phyloP scores from a whole-genome alignment of 2,888 invertebrate genomes.

The Drosophila pseudotalamancana region DNA sequence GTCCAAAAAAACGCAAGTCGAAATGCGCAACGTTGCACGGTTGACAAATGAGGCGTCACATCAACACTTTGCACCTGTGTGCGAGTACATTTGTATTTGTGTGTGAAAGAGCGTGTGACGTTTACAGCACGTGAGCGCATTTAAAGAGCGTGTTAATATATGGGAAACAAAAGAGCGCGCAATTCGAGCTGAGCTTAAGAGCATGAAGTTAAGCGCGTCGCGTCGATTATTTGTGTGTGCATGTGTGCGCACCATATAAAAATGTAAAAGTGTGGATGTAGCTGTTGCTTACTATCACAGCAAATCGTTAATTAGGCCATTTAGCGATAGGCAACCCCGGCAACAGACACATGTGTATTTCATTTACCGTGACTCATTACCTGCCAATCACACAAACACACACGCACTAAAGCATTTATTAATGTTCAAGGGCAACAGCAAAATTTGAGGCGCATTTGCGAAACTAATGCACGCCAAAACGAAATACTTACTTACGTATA shows the following conservation, averaged over 20 bases:
- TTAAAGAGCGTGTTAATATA: slow-evolving; percentile 30
- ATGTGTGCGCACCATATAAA: not conserved
- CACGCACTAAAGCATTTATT: slow-evolving; percentile 3
- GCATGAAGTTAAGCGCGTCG: slow-evolving; percentile 22
- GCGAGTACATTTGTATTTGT: not conserved
- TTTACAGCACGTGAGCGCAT: slow-evolving; percentile 64
- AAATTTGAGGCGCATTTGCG: slow-evolving; percentile 31
- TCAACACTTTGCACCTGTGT: slow-evolving; percentile 39
- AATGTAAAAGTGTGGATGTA: not conserved
- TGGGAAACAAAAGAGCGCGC: slow-evolving; percentile 36
- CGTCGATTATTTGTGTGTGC: slow-evolving; percentile 14
- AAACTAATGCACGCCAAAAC: slow-evolving; percentile 18
- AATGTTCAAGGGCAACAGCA: slow-evolving; percentile 46
- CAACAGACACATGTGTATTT: not conserved
- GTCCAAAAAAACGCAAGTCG: slow-evolving; percentile 19
- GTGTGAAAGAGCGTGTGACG: slow-evolving; percentile 29
- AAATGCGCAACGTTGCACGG: slow-evolving; percentile 72
- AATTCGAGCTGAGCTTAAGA: slow-evolving; percentile 37
- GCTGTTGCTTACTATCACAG: slow-evolving; percentile 12
- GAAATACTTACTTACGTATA: not conserved
- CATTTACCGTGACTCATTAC: slow-evolving; percentile 28
- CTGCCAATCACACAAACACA: not conserved
- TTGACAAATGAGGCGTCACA: slow-evolving; percentile 45
- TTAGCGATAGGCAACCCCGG: slow-evolving; percentile 24
- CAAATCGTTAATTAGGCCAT: slow-evolving; percentile 9